Base-by-base conservation (phyloP, 2,888 invertebrate species). In the Cephus nigrinus region DNA sequence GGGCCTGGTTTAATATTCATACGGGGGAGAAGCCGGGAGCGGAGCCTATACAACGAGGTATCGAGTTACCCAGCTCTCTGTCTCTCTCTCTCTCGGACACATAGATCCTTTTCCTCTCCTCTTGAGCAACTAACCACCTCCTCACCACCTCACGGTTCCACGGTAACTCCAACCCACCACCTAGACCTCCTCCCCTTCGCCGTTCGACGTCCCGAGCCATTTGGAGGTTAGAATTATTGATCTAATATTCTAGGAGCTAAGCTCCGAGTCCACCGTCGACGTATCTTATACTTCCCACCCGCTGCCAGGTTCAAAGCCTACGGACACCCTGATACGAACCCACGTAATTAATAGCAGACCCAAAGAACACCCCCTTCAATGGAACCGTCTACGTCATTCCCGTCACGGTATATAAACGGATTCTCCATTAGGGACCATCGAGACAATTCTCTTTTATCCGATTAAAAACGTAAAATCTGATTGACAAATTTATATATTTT, bases 181-280 rank as follows among this genome's bases (percentile, higher is more conserved):
- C 55, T 23, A 55, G 23, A 23, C 23, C 55, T 15, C 40, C 23
- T 36, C 32, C 40, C 76, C 40, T 75, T 78, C 79, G 77, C 78
- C 73, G 69, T 79, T 78, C 76, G 74, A 55, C 79, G 74, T 73
- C 75, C 74, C 79, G 78, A 82, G 78, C 80, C 82, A 84, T 83
- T 84, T 83, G 82, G 82, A 86, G 86, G 88, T 88, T 88, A 89
- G 88, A 91, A 90, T 90, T 91, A 91, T 91, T 90, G 91, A 91
- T 91, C 90, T 91, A 90, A 91, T 91, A 91, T 89, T 90, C 89
- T 88, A 88, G 88, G 85, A 89, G 88, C 88, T 89, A 88, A 90
- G 88, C 89, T 87, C 88, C 87, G 86, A 86, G 86, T 86, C 83
- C 84, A 83, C 85, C 83, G 82, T 83, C 83, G 83, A 84, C 87